Percentiles rank a stretch among this genome's conserved stretches.
Conservation (phyloP, 1,140 invertebrate genomes). For the Monomorium pharaonis region DNA sequence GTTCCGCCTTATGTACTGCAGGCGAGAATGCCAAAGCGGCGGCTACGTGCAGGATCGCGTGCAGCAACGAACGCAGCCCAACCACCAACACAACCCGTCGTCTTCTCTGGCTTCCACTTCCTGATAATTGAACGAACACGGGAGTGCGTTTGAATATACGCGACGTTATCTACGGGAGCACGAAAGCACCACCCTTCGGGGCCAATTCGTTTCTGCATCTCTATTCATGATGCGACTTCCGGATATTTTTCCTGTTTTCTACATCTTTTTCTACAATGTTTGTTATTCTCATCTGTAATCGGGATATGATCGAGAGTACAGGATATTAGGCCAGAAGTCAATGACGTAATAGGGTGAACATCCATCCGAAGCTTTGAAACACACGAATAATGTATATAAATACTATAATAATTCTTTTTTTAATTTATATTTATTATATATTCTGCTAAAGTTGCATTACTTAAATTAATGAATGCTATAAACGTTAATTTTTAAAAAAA, state of each 20-base stretch:
- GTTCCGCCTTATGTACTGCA: slow-evolving; percentile 31
- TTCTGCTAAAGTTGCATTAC: background rate
- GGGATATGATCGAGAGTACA: background rate
- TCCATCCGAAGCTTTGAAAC: too few species aligned
- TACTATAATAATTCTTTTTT: background rate
- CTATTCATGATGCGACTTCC: background rate
- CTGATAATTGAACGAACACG: slow-evolving; percentile 20
- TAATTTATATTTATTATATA: too few species aligned
- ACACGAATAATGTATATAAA: background rate
- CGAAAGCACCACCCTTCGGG: background rate
- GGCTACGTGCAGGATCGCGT: slow-evolving; percentile 54
- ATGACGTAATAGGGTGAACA: background rate
- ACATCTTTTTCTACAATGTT: background rate
- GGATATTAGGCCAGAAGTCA: background rate
- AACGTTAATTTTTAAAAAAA: background rate
- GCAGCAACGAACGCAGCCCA: slow-evolving; percentile 32
- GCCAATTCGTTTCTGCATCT: background rate
- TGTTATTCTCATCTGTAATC: background rate
- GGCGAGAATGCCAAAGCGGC: slow-evolving; percentile 24
- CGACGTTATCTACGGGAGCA: background rate
- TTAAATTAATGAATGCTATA: background rate
- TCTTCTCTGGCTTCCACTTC: slow-evolving; percentile 48
- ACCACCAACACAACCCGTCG: background rate
- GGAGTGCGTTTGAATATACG: background rate
- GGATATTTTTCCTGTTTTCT: background rate